Base-by-base conservation (phyloP, 2,113 vertebrate species). In the Cebidichthys violaceus region DNA sequence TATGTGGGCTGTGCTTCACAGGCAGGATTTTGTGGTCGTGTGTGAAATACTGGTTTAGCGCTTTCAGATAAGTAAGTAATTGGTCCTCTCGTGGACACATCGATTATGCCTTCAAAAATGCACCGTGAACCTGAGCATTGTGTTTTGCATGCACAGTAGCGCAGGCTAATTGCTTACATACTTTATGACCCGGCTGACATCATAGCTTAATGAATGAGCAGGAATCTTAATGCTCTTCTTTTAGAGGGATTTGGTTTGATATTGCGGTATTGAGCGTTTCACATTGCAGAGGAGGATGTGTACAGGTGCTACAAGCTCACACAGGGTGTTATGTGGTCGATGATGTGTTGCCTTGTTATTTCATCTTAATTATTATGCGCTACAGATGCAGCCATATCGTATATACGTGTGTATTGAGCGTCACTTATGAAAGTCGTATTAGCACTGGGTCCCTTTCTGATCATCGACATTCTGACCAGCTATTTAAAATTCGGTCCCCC, bases 301-400 rank as follows among this genome's bases (percentile, higher is more conserved):
- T 69, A 93, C 91, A 93, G 90, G 92, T 94, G 92, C 88, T 86
- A 84, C 79, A 69, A 52, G 80, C 87, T 88, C 76, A 74, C 84
- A 66, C 62, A 1, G 76, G 66, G 35, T 86, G 82, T 65, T 89
- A 29, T 83, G 83, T 84, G 77, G 5, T 84, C 83, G 84, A 64
- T 82, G 77, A 62, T 89, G 81, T 75, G 82, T 70, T 88, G 82
- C 77, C 81, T 88, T 87, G 73, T 83, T 85, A 82, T 89, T 90
- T 80, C 41, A 67, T 75, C 86, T 68, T 77, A 85, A 86, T 85
- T 85, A 74, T 84, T 47, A 75, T 88, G 89, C 78, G 81, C 71
- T 86, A 61, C 66, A 77, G 65, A 70, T 87, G 76, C 82, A 81
- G 76, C 37, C 71, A 70, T 43, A 13, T 45, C 65, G 27, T 43